These are phyloP conservation scores for Tanypteryx hageni DNA, from an alignment of 2,888 invertebrate species.

Conservation along the genomic window DNA sequence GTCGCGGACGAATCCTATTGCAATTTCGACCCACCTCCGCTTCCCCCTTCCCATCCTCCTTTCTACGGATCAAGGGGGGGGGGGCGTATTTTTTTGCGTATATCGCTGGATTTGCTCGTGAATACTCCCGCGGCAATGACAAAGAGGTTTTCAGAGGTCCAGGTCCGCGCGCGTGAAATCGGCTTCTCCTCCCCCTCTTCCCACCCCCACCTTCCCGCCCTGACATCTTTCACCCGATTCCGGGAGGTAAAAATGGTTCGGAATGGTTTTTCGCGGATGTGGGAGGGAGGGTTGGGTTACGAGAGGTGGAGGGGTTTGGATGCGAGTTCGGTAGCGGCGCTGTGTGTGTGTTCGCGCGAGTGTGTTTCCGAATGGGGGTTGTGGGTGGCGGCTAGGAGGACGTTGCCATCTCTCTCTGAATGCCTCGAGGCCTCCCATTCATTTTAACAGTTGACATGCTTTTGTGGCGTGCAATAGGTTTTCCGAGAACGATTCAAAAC, in stretches of 20 bases:
- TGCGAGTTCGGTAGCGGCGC: not conserved
- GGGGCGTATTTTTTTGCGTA: not conserved
- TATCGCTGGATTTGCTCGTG: not conserved
- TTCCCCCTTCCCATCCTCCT: too few species aligned
- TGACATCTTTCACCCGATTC: not conserved
- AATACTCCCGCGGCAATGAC: not conserved
- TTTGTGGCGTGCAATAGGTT: slow-evolving; percentile 45
- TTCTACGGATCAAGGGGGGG: not conserved
- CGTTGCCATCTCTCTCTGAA: not conserved
- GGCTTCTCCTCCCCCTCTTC: not conserved
- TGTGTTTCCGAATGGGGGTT: not conserved
- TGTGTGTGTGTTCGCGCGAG: not conserved
- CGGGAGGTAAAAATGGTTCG: not conserved
- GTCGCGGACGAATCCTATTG: not conserved
- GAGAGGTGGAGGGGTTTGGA: not conserved
- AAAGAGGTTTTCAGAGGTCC: not conserved
- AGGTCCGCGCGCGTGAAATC: not conserved
- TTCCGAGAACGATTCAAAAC: slow-evolving; percentile 34
- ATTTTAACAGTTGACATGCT: slow-evolving; percentile 57
- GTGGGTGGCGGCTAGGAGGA: not conserved
- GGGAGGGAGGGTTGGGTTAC: not conserved
- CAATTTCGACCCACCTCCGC: slow-evolving; percentile 9
- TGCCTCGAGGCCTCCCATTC: slow-evolving; percentile 27
- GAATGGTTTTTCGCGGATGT: not conserved
- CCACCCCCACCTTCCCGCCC: not conserved